Evolutionary conservation across 2,888 invertebrate species (phyloP).

Genomic region (Rhagonycha lutea): DNA sequence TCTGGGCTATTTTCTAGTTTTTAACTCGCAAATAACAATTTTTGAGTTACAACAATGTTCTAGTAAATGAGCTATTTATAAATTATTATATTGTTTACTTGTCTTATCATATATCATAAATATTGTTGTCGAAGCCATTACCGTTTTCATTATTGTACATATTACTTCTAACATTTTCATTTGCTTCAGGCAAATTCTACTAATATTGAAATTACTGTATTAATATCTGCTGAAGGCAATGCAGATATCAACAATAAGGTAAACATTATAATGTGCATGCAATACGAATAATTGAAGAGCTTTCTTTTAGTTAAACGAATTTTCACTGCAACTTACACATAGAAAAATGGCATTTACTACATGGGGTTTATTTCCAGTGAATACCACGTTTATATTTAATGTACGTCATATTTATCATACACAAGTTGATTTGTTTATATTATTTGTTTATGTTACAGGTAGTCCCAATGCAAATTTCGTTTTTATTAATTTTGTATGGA

Average conservation of each 20-base stretch:
- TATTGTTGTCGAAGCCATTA: no score
- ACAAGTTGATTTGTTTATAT: neutral
- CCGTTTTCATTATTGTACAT: no score
- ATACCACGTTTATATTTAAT: slow-evolving; percentile 17
- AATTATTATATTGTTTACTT: no score
- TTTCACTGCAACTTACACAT: slow-evolving; percentile 18
- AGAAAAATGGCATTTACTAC: slow-evolving; percentile 16
- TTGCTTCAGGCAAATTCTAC: neutral
- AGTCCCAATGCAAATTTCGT: neutral
- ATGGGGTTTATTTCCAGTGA: slow-evolving; percentile 17
- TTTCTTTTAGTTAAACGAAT: slow-evolving; percentile 15
- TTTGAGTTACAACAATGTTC: no score
- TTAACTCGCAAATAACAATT: no score
- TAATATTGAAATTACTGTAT: neutral
- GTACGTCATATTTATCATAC: slow-evolving; percentile 5
- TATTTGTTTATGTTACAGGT: neutral
- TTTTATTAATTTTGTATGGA: neutral
- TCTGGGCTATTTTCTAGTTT: no score
- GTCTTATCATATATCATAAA: no score
- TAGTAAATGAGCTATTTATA: no score
- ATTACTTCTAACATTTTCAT: neutral
- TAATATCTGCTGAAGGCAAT: neutral
- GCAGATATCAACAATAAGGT: neutral
- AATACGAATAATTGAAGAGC: neutral
- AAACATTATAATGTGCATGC: neutral